phyloP scores from a whole-genome alignment of 1,140 invertebrate genomes.

The Hyles euphorbiae region DNA sequence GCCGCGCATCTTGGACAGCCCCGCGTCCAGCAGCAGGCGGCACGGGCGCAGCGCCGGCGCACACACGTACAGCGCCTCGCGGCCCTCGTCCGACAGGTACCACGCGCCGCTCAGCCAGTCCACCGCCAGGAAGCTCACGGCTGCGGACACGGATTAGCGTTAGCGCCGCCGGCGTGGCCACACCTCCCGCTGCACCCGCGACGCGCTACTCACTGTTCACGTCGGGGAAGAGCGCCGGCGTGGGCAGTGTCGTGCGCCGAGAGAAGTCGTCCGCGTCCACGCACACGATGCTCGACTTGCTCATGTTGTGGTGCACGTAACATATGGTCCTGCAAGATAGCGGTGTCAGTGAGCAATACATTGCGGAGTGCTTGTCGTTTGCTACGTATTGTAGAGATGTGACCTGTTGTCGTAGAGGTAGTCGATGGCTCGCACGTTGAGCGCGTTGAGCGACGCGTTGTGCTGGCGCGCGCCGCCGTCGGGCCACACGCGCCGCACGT shows the following conservation, averaged over 20 bases:
- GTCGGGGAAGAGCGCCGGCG: constrained; percentile 76
- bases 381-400: background rate
- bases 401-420: constrained; percentile 46
- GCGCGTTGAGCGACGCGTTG: constrained; percentile 31
- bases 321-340: constrained; percentile 76
- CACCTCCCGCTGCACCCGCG: background rate
- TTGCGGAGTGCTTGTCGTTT: too few relatives aligned
- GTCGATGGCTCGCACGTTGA: constrained; percentile 49
- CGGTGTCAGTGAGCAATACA: too few relatives aligned
- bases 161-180: background rate
- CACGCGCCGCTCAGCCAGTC: constrained; percentile 92
- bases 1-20: constrained; percentile 84
- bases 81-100: constrained; percentile 88
- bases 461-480: constrained; percentile 6
- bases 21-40: constrained; percentile 82
- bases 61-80: constrained; percentile 85
- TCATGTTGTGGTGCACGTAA: constrained; percentile 79
- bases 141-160: constrained; percentile 42
- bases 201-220: constrained; percentile 72
- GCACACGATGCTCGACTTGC: constrained; percentile 76
- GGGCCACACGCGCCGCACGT: constrained; percentile 37
- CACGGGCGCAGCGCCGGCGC: constrained; percentile 78
- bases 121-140: constrained; percentile 83
- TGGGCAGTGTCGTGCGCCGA: constrained; percentile 75
- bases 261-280: constrained; percentile 78